Evolutionary conservation across 2,797 vertebrate genomes (phyloP), one percentile per base, ranked within the genome.

Genomic region (Hirundo rustica): DNA sequence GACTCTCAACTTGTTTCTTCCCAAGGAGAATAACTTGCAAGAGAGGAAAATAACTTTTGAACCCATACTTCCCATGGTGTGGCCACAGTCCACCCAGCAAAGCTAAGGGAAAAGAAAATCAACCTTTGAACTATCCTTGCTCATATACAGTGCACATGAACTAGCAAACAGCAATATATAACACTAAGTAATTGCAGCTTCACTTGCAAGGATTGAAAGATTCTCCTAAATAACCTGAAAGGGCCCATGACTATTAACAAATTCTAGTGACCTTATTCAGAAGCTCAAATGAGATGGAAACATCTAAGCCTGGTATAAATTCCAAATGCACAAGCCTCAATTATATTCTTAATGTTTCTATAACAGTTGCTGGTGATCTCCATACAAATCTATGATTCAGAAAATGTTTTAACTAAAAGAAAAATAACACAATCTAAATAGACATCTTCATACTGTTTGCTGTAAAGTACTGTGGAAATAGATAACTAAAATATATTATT

Each of bases 11-110:
- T 88, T 75, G 45, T 67, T 94, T 86, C 80, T 92, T 94, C 71
- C 83, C 64, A 72, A 79, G 42, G 18, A 96, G 94, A 95, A 87
- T 38, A 91, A 92, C 61, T 79, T 86, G 60, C 50, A 90, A 73
- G 85, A n/a, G n/a, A n/a, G n/a, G n/a, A n/a, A n/a, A n/a, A 91
- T 95, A 74, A 88, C 71, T 95, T 89, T 83, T 84, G 85, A 96
- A 70, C 45, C 51, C 34, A 95, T 60, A 15, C 77, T 90, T 94
- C 85, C 83, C 89, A 89, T 77, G 77, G 50, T 74, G 88, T 92
- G 77, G 77, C 42, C 89, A 61, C 23, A 88, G 73, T 94, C 67
- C 64, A 76, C 74, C 66, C 92, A 88, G 74, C 45, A 96, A 50
- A 89, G 60, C 45, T 27, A 79, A 76, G 78, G 15, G 54, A 61